Base-by-base conservation (phyloP, 1,140 invertebrate species). In the Tribolium madens region DNA sequence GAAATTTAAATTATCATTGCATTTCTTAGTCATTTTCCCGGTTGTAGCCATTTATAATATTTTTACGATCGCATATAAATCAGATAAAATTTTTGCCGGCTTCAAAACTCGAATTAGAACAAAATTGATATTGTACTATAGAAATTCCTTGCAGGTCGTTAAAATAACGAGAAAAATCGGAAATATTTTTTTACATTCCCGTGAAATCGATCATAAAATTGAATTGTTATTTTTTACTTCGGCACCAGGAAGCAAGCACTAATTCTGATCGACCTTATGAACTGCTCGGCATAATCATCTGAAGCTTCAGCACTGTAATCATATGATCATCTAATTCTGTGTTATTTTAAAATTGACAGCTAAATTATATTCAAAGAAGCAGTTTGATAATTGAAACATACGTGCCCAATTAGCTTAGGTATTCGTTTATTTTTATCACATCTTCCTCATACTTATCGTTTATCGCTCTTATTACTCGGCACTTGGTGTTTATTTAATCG, bases 301-400 rank as follows among this genome's bases (percentile, higher is more conserved):
- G 14, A 18, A n/a, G 52, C 52, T 57, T 10, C 36, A 42, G 21
- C 14, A 57, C 52, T 57, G 18, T 57, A 57, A 57, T 57, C 52
- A 57, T 57, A 17, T 21, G 52, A 57, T 57, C 52, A 57, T 57
- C 52, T 57, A 57, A 57, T 57, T 57, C 52, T 21, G 52, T 57
- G 52, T 57, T 57, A 57, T 57, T 57, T 57, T n/a, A n/a, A 57
- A 57, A 57, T 57, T 57, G 52, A 57, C 52, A 57, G 52, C 52
- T 26, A 57, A 18, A 57, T 57, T 57, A 57, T 26, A 57, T 57
- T 57, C 52, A 57, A 21, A 57, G 52, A 57, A 57, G 18, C 52
- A 57, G 50, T 57, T 57, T 57, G 52, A 57, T 57, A 57, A 57
- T 57, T 57, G 52, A 57, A 57, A 57, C 52, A 57, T 57, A 26